Evolutionary conservation across 2,888 invertebrate genomes (phyloP), one percentile per base, ranked within the genome.

Genomic region (Aquatica leii): DNA sequence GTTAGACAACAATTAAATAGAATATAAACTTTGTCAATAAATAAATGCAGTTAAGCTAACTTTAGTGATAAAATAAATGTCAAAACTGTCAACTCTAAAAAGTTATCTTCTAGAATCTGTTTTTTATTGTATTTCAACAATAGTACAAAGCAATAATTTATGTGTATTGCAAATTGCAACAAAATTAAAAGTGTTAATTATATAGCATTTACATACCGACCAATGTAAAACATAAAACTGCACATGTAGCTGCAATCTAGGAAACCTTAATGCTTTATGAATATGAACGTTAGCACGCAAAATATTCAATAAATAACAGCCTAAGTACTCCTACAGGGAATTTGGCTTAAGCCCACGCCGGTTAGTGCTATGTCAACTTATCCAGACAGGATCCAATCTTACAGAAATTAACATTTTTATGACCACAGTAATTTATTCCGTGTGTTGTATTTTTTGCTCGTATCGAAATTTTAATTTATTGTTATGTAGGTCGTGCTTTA

Each of bases 281-380:
- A 46, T 37, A 49, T 61, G 51, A 40, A 35, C 53, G 41, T 62
- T 62, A 60, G 62, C 66, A 69, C 67, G 69, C 64, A 69, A 71
- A n/a, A 69, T 71, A 69, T 69, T 71, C 70, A 69, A 71, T 69
- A 69, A 71, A 71, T 69, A 68, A 71, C 67, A 60, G 59, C 57
- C 52, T 59, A 60, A 59, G 65, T 63, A 69, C 70, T 66, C 70
- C 69, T 57, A 71, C 71, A 66, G 67, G 65, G 63, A 69, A 59
- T 69, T 67, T 58, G 64, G 66, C 57, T 61, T 49, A 62, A 59
- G 50, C 66, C 69, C 65, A 66, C 68, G 69, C 69, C 63, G 55
- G 37, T 37, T 46, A 68, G 68, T 55, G 51, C 3, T 14, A 52
- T 61, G 57, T 65, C 66, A 54, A 55, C 67, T 37, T 37, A 67